phyloP scores from a whole-genome alignment of 2,888 invertebrate species.

The Phengaris alcon region DNA sequence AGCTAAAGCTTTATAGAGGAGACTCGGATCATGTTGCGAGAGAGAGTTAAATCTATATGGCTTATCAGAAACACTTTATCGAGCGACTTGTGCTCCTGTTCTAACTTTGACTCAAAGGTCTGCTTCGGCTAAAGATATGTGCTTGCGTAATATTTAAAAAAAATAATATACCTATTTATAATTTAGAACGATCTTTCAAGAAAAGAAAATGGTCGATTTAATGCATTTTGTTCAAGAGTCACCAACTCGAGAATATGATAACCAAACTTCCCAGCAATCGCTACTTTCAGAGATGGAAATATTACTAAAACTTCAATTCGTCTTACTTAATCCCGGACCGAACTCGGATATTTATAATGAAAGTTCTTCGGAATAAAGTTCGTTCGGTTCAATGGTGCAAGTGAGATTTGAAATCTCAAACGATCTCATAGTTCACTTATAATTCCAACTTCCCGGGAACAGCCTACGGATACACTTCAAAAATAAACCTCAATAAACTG shows the following conservation, averaged over 20 bases:
- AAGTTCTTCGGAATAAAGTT: constrained; percentile 39
- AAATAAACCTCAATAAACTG: constrained; percentile 25
- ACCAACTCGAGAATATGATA: constrained; percentile 5
- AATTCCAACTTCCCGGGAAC: constrained; percentile 33
- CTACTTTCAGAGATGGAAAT: constrained; percentile 34
- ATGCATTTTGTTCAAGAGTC: not conserved
- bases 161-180: no score
- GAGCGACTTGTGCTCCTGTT: not conserved
- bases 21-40: not conserved
- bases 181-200: no score
- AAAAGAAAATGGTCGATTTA: no score
- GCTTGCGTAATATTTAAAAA: no score
- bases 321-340: constrained; percentile 37
- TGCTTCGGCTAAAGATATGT: no score
- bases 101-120: not conserved
- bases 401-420: constrained; percentile 35
- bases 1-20: constrained; percentile 15
- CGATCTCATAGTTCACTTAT: constrained; percentile 36
- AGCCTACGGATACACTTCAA: constrained; percentile 21
- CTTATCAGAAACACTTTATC: constrained; percentile 7
- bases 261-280: not conserved
- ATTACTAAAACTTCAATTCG: constrained; percentile 39
- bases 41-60: constrained; percentile 2
- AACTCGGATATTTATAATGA: constrained; percentile 41
- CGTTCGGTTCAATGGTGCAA: constrained; percentile 38